A percentile compares a stretch with the other conserved stretches of the same genome.
Evolutionary conservation across 2,888 invertebrate species (phyloP).

Genomic region (Panzeria rudis): DNA sequence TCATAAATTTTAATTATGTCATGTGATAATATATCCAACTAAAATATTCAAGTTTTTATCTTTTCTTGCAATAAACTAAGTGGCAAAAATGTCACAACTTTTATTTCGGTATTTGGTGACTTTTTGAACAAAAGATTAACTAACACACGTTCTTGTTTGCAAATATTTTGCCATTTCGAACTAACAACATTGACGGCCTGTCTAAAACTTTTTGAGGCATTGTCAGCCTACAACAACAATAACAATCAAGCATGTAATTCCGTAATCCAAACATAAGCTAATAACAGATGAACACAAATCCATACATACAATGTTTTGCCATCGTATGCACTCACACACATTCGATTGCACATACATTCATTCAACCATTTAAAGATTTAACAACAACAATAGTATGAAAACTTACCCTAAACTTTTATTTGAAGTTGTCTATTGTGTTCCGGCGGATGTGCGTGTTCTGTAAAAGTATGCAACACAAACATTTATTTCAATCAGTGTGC

Average conservation of each 20-base stretch:
- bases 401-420: conserved; percentile 58
- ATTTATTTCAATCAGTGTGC: conserved; percentile 12
- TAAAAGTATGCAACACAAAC: conserved; percentile 39
- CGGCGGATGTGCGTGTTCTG: conserved; percentile 55
- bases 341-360: neutral
- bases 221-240: neutral
- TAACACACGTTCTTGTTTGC: neutral
- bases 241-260: neutral
- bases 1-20: no score
- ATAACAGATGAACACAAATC: neutral
- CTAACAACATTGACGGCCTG: conserved; percentile 3
- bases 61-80: no score
- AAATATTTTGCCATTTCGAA: neutral
- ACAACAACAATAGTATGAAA: conserved; percentile 7
- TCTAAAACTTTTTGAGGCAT: conserved; percentile 14
- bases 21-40: no score
- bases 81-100: no score
- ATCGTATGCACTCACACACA: neutral
- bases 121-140: no score
- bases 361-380: neutral
- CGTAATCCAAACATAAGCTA: conserved; percentile 12
- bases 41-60: no score
- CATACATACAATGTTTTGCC: neutral
- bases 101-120: no score
- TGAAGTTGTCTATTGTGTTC: conserved; percentile 52